phyloP scores from a whole-genome alignment of 1,140 invertebrate genomes.

The Galleria mellonella region DNA sequence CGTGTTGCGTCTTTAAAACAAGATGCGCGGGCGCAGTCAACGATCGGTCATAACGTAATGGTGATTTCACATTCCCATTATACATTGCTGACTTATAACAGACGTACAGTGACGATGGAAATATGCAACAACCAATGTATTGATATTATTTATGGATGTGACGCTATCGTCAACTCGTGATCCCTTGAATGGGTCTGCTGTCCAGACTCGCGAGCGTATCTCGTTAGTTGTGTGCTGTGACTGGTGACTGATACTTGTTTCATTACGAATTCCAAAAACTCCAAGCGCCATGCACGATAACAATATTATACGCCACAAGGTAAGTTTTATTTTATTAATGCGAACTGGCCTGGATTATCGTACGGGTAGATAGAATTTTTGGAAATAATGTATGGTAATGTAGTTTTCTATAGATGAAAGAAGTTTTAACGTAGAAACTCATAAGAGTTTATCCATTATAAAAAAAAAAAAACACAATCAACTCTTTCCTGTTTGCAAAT shows the following conservation, averaged over 20 bases:
- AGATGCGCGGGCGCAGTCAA: conserved; percentile 19
- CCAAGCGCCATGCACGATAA: conserved; percentile 26
- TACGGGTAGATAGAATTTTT: no score
- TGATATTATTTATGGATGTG: conserved; percentile 13
- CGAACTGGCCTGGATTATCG: no score
- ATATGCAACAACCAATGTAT: conserved; percentile 18
- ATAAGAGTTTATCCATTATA: no score
- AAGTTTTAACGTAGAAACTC: no score
- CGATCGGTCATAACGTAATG: neutral
- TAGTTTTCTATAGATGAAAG: no score
- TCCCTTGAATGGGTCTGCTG: neutral
- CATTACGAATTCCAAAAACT: conserved; percentile 4
- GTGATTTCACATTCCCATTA: neutral
- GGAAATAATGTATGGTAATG: no score
- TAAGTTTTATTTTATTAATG: no score
- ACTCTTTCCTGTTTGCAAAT: no score
- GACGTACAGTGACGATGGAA: conserved; percentile 6
- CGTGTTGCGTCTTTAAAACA: conserved; percentile 31
- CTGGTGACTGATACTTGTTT: conserved; percentile 12
- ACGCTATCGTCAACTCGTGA: conserved; percentile 3
- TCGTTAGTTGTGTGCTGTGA: conserved; percentile 23
- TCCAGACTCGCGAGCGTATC: conserved; percentile 5
- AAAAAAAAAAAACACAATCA: no score
- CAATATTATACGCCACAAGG: conserved; percentile 34
- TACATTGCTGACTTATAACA: conserved; percentile 26